A percentile compares a stretch with the other conserved stretches of the same genome.
phyloP scores from a whole-genome alignment of 1,140 invertebrate species.

The Camponotus floridanus region DNA sequence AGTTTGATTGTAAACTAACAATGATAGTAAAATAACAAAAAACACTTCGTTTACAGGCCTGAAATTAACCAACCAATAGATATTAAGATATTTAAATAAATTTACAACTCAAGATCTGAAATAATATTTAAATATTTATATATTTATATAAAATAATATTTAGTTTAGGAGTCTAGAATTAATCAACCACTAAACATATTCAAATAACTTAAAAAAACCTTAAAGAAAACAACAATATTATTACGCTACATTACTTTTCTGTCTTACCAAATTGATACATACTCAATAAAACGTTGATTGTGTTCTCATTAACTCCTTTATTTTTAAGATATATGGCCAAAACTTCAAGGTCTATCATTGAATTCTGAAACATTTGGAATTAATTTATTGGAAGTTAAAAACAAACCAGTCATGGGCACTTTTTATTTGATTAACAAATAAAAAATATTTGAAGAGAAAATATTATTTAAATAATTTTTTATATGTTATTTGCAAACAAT shows the following conservation, averaged over 20 bases:
- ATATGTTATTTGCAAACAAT: constrained; percentile 8
- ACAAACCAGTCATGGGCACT: background rate
- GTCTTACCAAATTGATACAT: constrained; percentile 1
- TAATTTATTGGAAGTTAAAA: constrained; percentile 15
- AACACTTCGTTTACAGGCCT: background rate
- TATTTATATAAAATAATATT: constrained; percentile 1
- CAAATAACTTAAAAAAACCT: background rate
- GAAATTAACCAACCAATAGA: background rate
- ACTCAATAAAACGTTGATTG: background rate
- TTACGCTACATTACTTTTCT: constrained; percentile 1
- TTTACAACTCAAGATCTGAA: background rate
- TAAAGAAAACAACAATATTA: constrained; percentile 14
- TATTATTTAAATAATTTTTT: constrained; percentile 4
- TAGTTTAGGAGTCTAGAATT: background rate
- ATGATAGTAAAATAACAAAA: background rate
- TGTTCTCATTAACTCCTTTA: constrained; percentile 6
- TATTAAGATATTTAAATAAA: constrained; percentile 6
- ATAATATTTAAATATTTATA: no score
- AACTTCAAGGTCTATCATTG: background rate
- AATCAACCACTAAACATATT: background rate
- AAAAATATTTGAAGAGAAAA: constrained; percentile 1
- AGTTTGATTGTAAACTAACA: background rate
- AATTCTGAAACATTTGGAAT: background rate
- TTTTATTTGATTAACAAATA: constrained; percentile 7
- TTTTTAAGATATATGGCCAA: background rate